Percentiles rank a stretch among this genome's conserved stretches.
Evolutionary conservation across 2,113 vertebrate species (phyloP).

Genomic region (Glareola pratincola): DNA sequence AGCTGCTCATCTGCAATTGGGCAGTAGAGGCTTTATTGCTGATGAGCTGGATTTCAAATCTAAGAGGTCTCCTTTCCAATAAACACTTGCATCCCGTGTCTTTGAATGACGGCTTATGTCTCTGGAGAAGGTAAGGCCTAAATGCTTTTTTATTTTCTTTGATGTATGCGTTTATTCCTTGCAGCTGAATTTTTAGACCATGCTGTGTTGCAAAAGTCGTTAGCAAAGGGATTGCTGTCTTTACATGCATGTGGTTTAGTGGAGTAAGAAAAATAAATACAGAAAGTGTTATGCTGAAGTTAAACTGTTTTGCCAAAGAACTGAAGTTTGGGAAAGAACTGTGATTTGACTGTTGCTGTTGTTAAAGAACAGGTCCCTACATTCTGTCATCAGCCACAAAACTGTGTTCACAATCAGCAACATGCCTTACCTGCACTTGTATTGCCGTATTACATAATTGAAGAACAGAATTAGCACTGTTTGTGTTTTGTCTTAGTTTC

Average conservation of each 20-base stretch:
- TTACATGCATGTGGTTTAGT: accelerated
- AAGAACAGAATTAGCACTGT: background rate
- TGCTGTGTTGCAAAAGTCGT: background rate
- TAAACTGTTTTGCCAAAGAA: background rate
- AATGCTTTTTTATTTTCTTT: background rate
- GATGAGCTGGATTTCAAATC: background rate
- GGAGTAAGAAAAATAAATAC: background rate
- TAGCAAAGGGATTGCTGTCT: background rate
- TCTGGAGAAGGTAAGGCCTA: background rate
- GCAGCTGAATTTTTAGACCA: background rate
- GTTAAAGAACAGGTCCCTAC: background rate
- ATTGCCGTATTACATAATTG: accelerated
- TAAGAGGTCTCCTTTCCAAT: too few relatives aligned
- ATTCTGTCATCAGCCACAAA: background rate
- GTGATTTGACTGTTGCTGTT: background rate
- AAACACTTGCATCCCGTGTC: accelerated
- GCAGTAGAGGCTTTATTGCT: accelerated
- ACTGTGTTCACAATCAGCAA: background rate
- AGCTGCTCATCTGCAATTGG: too few relatives aligned
- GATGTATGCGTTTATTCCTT: background rate
- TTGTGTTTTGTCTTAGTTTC: background rate
- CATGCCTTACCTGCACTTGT: background rate
- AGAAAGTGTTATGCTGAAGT: background rate
- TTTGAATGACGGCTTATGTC: accelerated
- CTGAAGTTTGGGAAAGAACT: background rate